Percentiles rank a stretch among this genome's conserved stretches.
phyloP scores from a whole-genome alignment of 2,113 vertebrate species.

The Cryptomyrus ogoouensis region DNA sequence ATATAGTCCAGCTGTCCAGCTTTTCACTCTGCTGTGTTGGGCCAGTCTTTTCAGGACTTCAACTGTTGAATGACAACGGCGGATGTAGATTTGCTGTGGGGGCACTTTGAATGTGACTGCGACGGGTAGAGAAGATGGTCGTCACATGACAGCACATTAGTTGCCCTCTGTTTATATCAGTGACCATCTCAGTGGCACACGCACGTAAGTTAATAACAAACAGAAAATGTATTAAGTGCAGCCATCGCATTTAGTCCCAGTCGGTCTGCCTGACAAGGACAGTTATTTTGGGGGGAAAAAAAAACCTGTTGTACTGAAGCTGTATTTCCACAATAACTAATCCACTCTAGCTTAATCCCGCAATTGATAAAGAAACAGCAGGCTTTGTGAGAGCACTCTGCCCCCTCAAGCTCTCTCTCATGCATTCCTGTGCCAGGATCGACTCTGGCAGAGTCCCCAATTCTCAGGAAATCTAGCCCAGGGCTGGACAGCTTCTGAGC shows the following conservation, averaged over 20 bases:
- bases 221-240: conserved; percentile 2
- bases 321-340: background rate
- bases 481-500: background rate
- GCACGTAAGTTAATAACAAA: background rate
- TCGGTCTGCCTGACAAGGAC: background rate
- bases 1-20: background rate
- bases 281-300: background rate
- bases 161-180: background rate
- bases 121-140: background rate
- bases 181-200: background rate
- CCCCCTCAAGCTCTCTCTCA: background rate
- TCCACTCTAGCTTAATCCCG: background rate
- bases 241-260: background rate
- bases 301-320: background rate
- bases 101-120: background rate
- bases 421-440: background rate
- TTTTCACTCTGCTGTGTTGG: background rate
- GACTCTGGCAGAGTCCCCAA: background rate
- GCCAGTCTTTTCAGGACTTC: background rate
- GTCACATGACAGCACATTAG: background rate
- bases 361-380: background rate
- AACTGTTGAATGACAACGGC: background rate
- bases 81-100: background rate
- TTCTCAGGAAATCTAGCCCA: background rate
- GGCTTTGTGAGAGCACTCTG: background rate